phyloP scores from a whole-genome alignment of 2,113 vertebrate species.

The Morone chrysops region DNA sequence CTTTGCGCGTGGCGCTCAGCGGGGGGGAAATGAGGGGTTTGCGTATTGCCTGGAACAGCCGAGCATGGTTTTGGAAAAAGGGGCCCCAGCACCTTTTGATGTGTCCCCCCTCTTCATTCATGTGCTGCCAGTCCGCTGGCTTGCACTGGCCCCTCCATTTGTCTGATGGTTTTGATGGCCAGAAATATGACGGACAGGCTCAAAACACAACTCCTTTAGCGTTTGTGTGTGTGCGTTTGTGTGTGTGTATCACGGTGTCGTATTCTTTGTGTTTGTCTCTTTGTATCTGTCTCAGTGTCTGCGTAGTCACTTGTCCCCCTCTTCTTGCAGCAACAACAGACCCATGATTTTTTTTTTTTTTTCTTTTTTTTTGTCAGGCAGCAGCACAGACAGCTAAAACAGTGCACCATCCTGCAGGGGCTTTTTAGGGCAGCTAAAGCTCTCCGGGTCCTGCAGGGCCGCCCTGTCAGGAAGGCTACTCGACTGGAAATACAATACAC shows the following conservation, averaged over 20 bases:
- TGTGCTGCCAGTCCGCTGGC: conserved; percentile 68
- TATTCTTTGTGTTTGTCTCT: conserved; percentile 31
- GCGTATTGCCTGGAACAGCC: conserved; percentile 56
- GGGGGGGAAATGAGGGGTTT: conserved; percentile 64
- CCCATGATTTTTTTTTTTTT: neutral
- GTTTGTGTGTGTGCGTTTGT: neutral
- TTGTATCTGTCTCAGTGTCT: neutral
- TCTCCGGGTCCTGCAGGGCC: conserved; percentile 58
- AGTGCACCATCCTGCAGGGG: conserved; percentile 42
- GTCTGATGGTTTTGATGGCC: conserved; percentile 48
- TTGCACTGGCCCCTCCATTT: conserved; percentile 34
- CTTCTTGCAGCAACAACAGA: conserved; percentile 2
- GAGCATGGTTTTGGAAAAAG: conserved; percentile 50
- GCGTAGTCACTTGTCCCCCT: conserved; percentile 20
- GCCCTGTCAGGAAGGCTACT: conserved; percentile 70
- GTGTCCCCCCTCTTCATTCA: conserved; percentile 63
- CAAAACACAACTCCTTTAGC: conserved; percentile 9
- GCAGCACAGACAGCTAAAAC: conserved; percentile 31
- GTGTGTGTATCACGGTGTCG: conserved; percentile 3
- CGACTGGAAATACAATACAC: conserved; percentile 70
- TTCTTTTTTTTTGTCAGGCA: conserved; percentile 38
- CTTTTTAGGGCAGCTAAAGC: conserved; percentile 61
- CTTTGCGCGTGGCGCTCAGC: conserved; percentile 47
- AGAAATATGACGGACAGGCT: conserved; percentile 58
- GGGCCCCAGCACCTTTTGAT: conserved; percentile 70